phyloP scores from a whole-genome alignment of 2,888 invertebrate genomes.

The Apodemia zela region DNA sequence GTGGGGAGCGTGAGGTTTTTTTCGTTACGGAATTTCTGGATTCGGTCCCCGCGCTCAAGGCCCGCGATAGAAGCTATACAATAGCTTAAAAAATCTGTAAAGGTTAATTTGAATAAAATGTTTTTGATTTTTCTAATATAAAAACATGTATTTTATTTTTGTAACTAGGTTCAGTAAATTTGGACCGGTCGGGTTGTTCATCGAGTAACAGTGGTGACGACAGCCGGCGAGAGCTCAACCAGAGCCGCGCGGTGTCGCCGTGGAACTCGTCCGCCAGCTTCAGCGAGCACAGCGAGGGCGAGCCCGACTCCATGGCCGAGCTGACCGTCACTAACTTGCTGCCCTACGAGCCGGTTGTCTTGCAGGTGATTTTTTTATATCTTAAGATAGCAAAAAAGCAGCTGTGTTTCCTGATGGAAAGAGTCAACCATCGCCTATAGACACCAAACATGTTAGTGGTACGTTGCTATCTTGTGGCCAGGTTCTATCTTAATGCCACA shows the following conservation, averaged over 20 bases:
- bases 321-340: slow-evolving; percentile 69
- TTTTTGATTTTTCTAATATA: background rate
- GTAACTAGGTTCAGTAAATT: slow-evolving; percentile 51
- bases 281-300: slow-evolving; percentile 67
- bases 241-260: slow-evolving; percentile 61
- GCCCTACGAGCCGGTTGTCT: slow-evolving; percentile 51
- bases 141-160: background rate
- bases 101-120: no score
- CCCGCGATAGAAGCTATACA: no score
- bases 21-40: no score
- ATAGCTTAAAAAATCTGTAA: no score
- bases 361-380: slow-evolving; percentile 57
- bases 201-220: slow-evolving; percentile 68
- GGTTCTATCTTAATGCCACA: no score
- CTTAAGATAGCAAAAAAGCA: no score
- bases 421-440: no score
- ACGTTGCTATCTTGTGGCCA: no score
- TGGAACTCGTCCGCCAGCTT: slow-evolving; percentile 70
- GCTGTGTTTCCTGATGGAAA: no score
- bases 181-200: slow-evolving; percentile 67
- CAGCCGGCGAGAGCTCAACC: slow-evolving; percentile 46
- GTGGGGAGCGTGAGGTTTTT: no score
- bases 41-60: no score
- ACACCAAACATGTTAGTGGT: no score
- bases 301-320: slow-evolving; percentile 51